These are phyloP conservation scores for Erebia aethiops DNA, from an alignment of 2,888 invertebrate species.

Conservation along the genomic window DNA sequence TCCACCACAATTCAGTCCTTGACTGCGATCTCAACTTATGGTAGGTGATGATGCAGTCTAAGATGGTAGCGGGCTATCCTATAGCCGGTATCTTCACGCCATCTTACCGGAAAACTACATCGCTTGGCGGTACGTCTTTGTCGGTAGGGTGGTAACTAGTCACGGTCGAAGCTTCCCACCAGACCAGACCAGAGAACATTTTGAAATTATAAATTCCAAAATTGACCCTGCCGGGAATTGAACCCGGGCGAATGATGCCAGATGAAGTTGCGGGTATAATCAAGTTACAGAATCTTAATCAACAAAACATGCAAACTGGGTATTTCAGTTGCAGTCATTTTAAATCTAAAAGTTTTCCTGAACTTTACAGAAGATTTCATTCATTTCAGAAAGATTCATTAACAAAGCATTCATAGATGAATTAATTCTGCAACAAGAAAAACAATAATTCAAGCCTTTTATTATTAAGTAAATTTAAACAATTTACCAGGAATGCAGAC, in stretches of 20 bases:
- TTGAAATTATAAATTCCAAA: background rate
- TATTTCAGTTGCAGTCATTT: background rate
- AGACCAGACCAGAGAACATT: background rate
- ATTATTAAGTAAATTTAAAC: slow-evolving; percentile 3
- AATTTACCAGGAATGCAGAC: slow-evolving; percentile 4
- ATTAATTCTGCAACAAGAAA: slow-evolving; percentile 2
- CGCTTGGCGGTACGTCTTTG: too few species aligned
- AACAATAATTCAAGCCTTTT: background rate
- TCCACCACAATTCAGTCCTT: too few species aligned
- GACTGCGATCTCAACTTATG: too few species aligned
- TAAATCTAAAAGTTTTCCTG: background rate
- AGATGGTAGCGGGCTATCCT: too few species aligned
- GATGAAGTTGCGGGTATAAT: too few species aligned
- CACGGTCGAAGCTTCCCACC: too few species aligned
- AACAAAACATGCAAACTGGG: too few species aligned
- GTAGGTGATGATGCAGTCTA: too few species aligned
- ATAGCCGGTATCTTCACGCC: too few species aligned
- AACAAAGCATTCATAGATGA: slow-evolving; percentile 8
- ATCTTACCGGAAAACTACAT: too few species aligned
- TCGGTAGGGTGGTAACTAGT: too few species aligned
- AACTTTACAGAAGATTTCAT: slow-evolving; percentile 9
- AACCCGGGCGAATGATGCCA: background rate
- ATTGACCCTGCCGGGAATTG: background rate
- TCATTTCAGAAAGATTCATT: background rate
- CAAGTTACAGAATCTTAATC: too few species aligned